Base-by-base conservation (phyloP, 2,888 invertebrate genomes). In the Octonoba sinensis region DNA sequence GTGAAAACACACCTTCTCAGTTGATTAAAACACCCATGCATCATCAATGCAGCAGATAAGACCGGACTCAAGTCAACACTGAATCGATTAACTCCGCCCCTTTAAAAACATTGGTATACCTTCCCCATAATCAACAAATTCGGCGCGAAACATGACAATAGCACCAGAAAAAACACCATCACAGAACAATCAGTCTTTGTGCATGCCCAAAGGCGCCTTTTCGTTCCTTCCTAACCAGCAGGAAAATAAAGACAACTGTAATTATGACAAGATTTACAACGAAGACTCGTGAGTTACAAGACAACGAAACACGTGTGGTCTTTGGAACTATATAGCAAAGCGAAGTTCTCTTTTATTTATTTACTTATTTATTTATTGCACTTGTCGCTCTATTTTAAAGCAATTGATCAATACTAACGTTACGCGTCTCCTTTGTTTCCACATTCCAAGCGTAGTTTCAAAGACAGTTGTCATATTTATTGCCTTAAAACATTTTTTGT, bases 251-350 rank as follows among this genome's bases (percentile, higher is more conserved):
- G 73, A 73, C 73, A 73, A 74, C 79, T 81, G 72, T 69, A 81
- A 81, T 81, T 81, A 81, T 60, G 64, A 64, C 64, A 81, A 81
- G 79, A 81, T 81, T 81, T 81, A 81, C 79, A 81, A 73, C 79
- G 57, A 57, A 44, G 12, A 57, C 67, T 62, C 69, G 79, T 69
- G 79, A 81, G 79, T 47, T 69, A 67, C 73, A 81, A 81, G 73
- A 64, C 73, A 73, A 73, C 64, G 66, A 54, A 47, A 60, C 54
- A 66, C 72, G 79, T 81, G 79, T 81, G 79, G 79, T 81, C 79
- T 49, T 49, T 75, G 75, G 64, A 77, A 62, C 76, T 62, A 20
- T 20, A 54, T 4, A 16, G 20, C n/a, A 11, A 8, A 54, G 15
- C 54, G 8, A 12, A n/a, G 20, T n/a, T n/a, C n/a, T 15, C 16